A percentile compares a stretch with the other conserved stretches of the same genome.
These are phyloP conservation scores for Drosophila paracracens DNA, from an alignment of 2,888 invertebrate genomes.

Conservation along the genomic window DNA sequence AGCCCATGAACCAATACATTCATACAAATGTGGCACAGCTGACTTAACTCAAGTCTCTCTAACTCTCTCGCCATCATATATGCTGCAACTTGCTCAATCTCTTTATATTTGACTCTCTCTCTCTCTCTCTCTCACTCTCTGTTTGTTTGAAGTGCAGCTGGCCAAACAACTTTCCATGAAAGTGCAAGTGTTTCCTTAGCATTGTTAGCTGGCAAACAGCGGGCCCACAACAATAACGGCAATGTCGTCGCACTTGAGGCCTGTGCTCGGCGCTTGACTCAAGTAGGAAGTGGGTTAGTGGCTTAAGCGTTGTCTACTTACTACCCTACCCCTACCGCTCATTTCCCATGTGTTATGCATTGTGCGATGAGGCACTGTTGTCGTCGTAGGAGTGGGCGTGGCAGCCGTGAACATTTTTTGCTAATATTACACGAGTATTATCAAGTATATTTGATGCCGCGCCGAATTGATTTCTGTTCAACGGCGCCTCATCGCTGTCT, in stretches of 20 bases:
- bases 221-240: constrained; percentile 35
- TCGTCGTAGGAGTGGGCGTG: constrained; percentile 38
- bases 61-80: not conserved
- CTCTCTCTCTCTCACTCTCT: constrained; percentile 3
- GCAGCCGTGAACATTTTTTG: constrained; percentile 1
- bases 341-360: constrained; percentile 17
- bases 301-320: constrained; percentile 28
- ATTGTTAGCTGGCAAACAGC: constrained; percentile 50
- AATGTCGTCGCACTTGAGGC: constrained; percentile 57
- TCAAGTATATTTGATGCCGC: constrained; percentile 15
- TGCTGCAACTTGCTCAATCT: constrained; percentile 1
- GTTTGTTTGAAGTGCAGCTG: constrained; percentile 44
- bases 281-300: constrained; percentile 78
- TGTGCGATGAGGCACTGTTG: constrained; percentile 20
- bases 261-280: constrained; percentile 16
- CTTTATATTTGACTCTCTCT: not conserved
- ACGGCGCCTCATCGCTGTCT: constrained; percentile 4
- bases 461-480: constrained; percentile 28
- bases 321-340: not conserved
- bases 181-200: constrained; percentile 80
- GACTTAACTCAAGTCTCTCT: constrained; percentile 6
- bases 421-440: constrained; percentile 17
- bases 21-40: constrained; percentile 31
- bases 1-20: constrained; percentile 19
- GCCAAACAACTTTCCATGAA: constrained; percentile 75